phyloP scores from a whole-genome alignment of 2,888 invertebrate genomes.

The Noctua janthe region DNA sequence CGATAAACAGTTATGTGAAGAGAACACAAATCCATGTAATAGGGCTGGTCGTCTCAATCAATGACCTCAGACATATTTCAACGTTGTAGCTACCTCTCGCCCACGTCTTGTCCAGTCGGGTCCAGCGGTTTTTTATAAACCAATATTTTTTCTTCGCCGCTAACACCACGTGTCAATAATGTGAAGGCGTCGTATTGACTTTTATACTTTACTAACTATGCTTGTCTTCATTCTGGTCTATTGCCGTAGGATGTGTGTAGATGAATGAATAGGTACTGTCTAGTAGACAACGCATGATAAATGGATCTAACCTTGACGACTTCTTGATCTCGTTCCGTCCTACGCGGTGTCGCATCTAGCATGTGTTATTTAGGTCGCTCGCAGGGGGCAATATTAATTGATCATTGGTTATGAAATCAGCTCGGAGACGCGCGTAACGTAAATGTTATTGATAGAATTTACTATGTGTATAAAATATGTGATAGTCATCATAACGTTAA shows the following conservation, averaged over 20 bases:
- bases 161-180: slow-evolving; percentile 73
- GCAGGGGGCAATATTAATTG: slow-evolving; percentile 78
- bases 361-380: slow-evolving; percentile 83
- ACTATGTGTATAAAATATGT: slow-evolving; percentile 18
- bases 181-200: slow-evolving; percentile 68
- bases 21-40: slow-evolving; percentile 66
- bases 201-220: slow-evolving; percentile 57
- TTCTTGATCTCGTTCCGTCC: slow-evolving; percentile 84
- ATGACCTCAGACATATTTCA: slow-evolving; percentile 86
- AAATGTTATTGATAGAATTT: slow-evolving; percentile 39
- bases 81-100: slow-evolving; percentile 83
- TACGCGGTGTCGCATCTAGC: slow-evolving; percentile 83
- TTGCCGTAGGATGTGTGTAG: slow-evolving; percentile 64
- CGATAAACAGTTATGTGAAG: slow-evolving; percentile 75
- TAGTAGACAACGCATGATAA: slow-evolving; percentile 84
- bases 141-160: slow-evolving; percentile 75
- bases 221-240: slow-evolving; percentile 63
- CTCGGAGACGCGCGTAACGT: slow-evolving; percentile 37
- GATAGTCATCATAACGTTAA: slow-evolving; percentile 18
- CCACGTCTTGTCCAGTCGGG: slow-evolving; percentile 80
- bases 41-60: slow-evolving; percentile 80
- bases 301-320: slow-evolving; percentile 88
- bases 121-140: slow-evolving; percentile 77
- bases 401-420: slow-evolving; percentile 70
- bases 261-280: slow-evolving; percentile 69